Evolutionary conservation across 2,888 invertebrate species (phyloP), one percentile per base, ranked within the genome.

Genomic region (Mechanitis messenoides): DNA sequence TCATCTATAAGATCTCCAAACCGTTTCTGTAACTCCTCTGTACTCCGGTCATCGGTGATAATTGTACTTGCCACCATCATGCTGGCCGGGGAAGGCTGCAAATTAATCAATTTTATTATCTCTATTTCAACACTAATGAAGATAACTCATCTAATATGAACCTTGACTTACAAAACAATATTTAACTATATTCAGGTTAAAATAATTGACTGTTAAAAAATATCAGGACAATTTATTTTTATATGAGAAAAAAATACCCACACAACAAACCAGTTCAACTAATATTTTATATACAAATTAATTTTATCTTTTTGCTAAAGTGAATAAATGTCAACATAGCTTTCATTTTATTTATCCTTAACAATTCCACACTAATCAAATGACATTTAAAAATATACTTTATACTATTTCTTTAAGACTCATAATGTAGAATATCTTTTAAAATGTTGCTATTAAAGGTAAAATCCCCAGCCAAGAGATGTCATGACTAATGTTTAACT

Each of bases 1-100:
- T 92, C 92, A 66, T 91, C 91, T 0, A 92, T 75, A 1, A 92
- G 71, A 57, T 92, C 91, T 0, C 85, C 88, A 60, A 92, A 87
- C 11, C 85, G 86, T 65, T 88, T 82, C 71, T 92, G 89, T 4
- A 92, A 75, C 47, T 92, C 91, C 7, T 82, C 83, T 0, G 88
- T 84, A 63, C 76, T 83, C 56, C 73, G 75, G 64, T 87, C 85
- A 3, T 87, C 88, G 0, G 84, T 82, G 59, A 90, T 79, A 11
- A 89, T 81, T 0, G 83, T 83, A 69, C 87, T 89, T 42, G 90
- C 89, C 3, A 81, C 81, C 89, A 90, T 88, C 76, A 89, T 76
- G 64, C 87, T 89, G 0, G 78, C 79, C 63, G 87, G 81, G 1
- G 90, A 89, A 0, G 89, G 87, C 90, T 90, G 77, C 6, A 77